Base-by-base conservation (phyloP, 2,113 vertebrate genomes). In the Stigmatopora argus region DNA sequence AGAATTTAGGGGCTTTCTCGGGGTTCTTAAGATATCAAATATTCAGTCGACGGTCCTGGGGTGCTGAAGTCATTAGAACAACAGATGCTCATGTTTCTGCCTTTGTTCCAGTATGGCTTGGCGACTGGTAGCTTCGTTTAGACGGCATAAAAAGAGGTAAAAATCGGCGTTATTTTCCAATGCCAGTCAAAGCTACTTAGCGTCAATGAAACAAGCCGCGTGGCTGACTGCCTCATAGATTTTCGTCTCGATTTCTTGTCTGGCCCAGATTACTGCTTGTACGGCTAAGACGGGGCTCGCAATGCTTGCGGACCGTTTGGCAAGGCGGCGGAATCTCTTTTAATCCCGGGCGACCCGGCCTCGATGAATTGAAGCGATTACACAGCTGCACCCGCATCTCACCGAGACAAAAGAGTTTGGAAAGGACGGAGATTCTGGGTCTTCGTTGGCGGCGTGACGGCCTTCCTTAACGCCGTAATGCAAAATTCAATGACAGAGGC, bases 401-500 rank as follows among this genome's bases (percentile, higher is more conserved):
- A 65, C 51, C 15, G 52, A 75, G 62, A 68, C 69, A n/a, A 68
- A 78, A 74, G 70, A 75, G 62, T 60, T 72, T 56, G 74, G 71
- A 72, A 71, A 69, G 60, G 61, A 72, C 41, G 67, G 26, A 73
- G 67, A 65, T 70, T 69, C 67, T 48, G 67, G 62, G 71, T 14
- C 38, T 55, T 51, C 53, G 51, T 0, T 69, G 63, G 62, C 70
- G 5, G 9, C n/a, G 11, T 79, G 78, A 83, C 83, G 67, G 73
- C 67, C 80, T 78, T 58, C 74, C 38, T 38, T 13, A 55, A 62
- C 65, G 61, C 79, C 62, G 70, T 78, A 72, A 83, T 78, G 72
- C 67, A 72, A 66, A 77, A 69, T 59, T 67, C 64, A 59, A 67
- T 66, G 58, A 44, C 57, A 55, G 12, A 41, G 38, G 38, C 6